phyloP scores from a whole-genome alignment of 1,140 invertebrate species.

The Drosophila pseudoobscura region DNA sequence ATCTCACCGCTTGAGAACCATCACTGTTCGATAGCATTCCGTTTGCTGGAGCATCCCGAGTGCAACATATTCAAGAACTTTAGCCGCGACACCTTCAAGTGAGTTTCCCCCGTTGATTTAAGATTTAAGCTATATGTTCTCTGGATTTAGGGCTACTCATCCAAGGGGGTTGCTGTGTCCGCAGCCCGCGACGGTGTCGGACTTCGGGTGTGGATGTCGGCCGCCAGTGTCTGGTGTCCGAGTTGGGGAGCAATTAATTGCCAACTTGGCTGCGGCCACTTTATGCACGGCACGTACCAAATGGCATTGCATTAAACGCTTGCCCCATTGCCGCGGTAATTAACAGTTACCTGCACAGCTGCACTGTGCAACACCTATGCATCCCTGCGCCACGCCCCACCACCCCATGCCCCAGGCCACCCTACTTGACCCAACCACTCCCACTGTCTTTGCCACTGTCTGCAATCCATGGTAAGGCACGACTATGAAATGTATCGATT shows the following conservation, averaged over 20 bases:
- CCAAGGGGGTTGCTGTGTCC: constrained; percentile 2
- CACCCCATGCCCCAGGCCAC: not conserved
- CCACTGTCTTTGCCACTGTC: constrained; percentile 6
- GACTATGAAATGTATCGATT: constrained; percentile 55
- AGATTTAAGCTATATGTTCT: not conserved
- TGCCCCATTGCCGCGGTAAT: constrained; percentile 72
- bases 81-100: constrained; percentile 86
- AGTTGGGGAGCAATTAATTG: constrained; percentile 83
- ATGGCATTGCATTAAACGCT: constrained; percentile 77
- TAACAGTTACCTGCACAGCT: constrained; percentile 57
- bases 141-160: constrained; percentile 3
- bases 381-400: not conserved
- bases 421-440: constrained; percentile 19
- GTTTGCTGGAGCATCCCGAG: constrained; percentile 89
- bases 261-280: constrained; percentile 84
- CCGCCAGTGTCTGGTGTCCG: not conserved
- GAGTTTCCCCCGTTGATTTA: constrained; percentile 60
- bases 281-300: constrained; percentile 77
- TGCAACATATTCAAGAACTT: constrained; percentile 91
- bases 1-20: constrained; percentile 95
- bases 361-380: constrained; percentile 22
- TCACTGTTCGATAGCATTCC: constrained; percentile 94
- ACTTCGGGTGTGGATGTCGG: not conserved
- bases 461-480: constrained; percentile 39
- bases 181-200: too few species aligned